Evolutionary conservation across 92 coral and sea anemone genomes (phyloP), one percentile per base, ranked within the genome.

Genomic region (Actinostola sp.): DNA sequence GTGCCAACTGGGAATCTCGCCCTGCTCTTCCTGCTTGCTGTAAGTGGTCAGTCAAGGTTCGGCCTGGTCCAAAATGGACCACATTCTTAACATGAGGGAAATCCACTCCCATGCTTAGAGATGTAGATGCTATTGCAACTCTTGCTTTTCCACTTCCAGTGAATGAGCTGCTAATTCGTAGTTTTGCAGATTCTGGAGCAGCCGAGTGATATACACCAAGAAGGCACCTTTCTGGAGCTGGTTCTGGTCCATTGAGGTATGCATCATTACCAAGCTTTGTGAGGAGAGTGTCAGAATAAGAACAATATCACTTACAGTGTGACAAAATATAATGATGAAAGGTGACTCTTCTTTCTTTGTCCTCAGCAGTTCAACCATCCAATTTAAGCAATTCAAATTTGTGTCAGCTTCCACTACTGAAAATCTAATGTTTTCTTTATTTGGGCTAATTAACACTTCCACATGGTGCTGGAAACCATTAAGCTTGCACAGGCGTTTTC

Each of bases 21-120:
- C 91, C 91, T 52, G 87, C 87, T 43, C 91, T 29, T 24, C 92
- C 88, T 11, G 88, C 92, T 59, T 88, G 82, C 53, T 85, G 86
- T 57, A 71, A 38, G 25, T 71, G 79, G 41, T 71, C 85, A 19
- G 84, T 20, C 10, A 80, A 20, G 8, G 73, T 72, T 62, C 80
- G 35, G 26, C 80, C 80, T 3, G 80, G 86, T 54, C 86, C 86
- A 71, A 80, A 80, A 27, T 80, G 86, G 8, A 72, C 30, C 15
- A 80, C 80, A 63, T 72, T 72, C 48, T 33, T 72, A 41, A 86
- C 84, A 64, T 64, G 62, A 21, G 92, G 92, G 26, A 82, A 82
- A 66, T 87, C 85, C 26, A 82, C 82, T 5, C 92, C 92, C 88
- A 87, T 86, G 19, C 76, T 67, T 65, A 67, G 15, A 4, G 76